Evolutionary conservation across 2,888 invertebrate genomes (phyloP).

Genomic region (Uropetala carovei): DNA sequence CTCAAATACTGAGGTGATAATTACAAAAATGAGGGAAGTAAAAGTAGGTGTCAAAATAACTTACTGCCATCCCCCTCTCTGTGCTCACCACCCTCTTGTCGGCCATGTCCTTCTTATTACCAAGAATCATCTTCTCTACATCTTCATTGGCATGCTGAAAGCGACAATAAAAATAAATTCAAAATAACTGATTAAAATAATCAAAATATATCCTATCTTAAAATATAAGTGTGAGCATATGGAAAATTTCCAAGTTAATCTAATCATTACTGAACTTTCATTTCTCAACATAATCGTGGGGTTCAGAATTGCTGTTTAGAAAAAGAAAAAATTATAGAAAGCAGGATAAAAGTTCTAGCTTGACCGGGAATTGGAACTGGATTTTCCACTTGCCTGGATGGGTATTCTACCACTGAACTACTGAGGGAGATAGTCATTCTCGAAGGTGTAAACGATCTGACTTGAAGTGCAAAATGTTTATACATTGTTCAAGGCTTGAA

Average conservation of each 20-base stretch:
- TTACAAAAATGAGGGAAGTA: too few relatives aligned
- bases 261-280: background rate
- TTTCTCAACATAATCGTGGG: background rate
- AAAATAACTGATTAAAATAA: background rate
- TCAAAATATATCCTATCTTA: background rate
- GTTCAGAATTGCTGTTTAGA: background rate
- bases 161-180: constrained; percentile 67
- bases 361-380: background rate
- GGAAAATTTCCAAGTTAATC: too few relatives aligned
- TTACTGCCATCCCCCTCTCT: constrained; percentile 94
- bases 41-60: constrained; percentile 72
- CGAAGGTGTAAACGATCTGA: too few relatives aligned
- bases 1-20: too few relatives aligned
- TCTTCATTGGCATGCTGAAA: constrained; percentile 97
- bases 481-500: too few relatives aligned
- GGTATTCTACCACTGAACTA: background rate
- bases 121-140: constrained; percentile 98
- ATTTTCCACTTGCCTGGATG: background rate
- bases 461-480: too few relatives aligned
- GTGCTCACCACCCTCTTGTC: constrained; percentile 95
- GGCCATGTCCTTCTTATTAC: constrained; percentile 99
- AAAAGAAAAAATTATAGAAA: background rate
- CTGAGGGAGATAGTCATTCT: too few relatives aligned
- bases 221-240: background rate
- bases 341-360: background rate